Conservation (phyloP, 2,113 vertebrate genomes). For the Perca flavescens region DNA sequence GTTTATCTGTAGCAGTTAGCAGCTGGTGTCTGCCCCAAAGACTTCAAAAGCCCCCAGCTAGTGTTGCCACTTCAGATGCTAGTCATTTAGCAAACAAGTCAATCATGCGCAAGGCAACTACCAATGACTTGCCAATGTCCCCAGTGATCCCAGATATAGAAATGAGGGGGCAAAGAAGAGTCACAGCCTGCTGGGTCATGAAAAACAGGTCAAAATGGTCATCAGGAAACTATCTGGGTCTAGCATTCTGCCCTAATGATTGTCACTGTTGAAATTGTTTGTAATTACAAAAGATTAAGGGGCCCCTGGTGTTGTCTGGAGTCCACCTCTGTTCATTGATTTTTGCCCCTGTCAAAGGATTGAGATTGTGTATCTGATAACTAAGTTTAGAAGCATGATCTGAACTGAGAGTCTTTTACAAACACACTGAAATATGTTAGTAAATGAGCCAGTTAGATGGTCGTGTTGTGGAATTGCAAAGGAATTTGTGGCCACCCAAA, state of each 20-base stretch:
- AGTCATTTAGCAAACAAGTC: conserved; percentile 80
- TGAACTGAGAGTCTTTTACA: conserved; percentile 1
- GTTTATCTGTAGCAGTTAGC: conserved; percentile 77
- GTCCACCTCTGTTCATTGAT: conserved; percentile 33
- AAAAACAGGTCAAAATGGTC: conserved; percentile 77
- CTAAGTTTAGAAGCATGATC: conserved; percentile 14
- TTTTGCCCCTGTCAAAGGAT: background rate
- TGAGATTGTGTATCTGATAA: conserved; percentile 12
- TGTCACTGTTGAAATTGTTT: conserved; percentile 43
- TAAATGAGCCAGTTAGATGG: conserved; percentile 17
- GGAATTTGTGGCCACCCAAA: conserved; percentile 20
- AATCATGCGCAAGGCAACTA: conserved; percentile 77
- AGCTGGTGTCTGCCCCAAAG: conserved; percentile 80
- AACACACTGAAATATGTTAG: background rate
- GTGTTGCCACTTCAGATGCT: conserved; percentile 71
- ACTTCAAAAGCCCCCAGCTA: conserved; percentile 64
- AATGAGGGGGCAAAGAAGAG: conserved; percentile 45
- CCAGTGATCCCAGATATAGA: conserved; percentile 59
- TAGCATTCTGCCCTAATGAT: conserved; percentile 51
- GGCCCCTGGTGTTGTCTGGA: conserved; percentile 14
- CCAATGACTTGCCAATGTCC: conserved; percentile 58
- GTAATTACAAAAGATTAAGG: conserved; percentile 33
- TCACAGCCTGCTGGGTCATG: conserved; percentile 50
- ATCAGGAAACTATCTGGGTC: conserved; percentile 68
- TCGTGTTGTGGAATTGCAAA: conserved; percentile 24